Evolutionary conservation across 2,113 vertebrate genomes (phyloP), one percentile per base, ranked within the genome.

Genomic region (Brachypodius melanocephalos): DNA sequence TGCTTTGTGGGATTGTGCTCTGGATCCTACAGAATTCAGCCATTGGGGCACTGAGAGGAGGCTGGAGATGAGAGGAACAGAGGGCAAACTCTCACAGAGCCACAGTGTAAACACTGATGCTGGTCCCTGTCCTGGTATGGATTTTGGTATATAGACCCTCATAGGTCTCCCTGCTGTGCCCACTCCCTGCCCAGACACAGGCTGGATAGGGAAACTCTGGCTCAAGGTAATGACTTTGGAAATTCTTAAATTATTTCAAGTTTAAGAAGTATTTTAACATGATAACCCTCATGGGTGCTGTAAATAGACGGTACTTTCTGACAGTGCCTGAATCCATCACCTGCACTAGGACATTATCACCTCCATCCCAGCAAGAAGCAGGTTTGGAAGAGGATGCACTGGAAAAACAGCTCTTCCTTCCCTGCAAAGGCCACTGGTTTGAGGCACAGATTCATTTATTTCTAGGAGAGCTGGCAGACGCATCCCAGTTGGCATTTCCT

Each of bases 271-370:
- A 28, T 43, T 95, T 76, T n/a, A 21, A 52, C 8, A n/a, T 0
- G 1, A 14, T 48, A 65, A 25, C 22, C 4, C 34, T 45, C 32
- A n/a, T 2, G 0, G 15, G 10, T 57, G 22, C 68, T 4, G 0
- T 29, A 68, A 80, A 57, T 11, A 32, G 1, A 1, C 4, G 0
- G 0, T 12, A 1, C 6, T 77, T 20, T 20, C 42, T 3, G 2
- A 32, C 9, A 9, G 34, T 2, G 0, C 38, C 43, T 2, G 0
- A 40, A 63, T 21, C 66, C 45, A n/a, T 14, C 40, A 55, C 52
- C 32, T 46, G 49, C 31, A 5, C 59, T 18, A 11, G 5, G 62
- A 54, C 4, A 1, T 42, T 46, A 20, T 17, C 45, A 14, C 22
- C 38, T 48, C 25, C 55, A 40, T 63, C 17, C 49, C 57, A 48